Evolutionary conservation across 1,140 invertebrate species (phyloP), one percentile per base, ranked within the genome.

Genomic region (Drosophila punjabiensis): DNA sequence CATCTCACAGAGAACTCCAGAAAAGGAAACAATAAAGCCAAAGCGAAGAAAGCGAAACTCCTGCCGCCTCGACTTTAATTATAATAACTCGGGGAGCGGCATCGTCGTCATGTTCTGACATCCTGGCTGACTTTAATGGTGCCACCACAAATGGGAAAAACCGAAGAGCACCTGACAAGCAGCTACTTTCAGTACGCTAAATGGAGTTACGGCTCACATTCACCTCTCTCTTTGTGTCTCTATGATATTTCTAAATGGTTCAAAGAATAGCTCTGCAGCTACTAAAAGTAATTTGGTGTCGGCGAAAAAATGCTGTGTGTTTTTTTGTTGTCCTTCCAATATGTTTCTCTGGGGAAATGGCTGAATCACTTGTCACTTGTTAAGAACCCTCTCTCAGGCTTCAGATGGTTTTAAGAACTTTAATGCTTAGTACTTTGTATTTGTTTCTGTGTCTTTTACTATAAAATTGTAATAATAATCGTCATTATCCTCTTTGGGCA

Each of bases 21-120:
- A 78, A 67, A 79, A 79, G 59, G 65, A 79, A 78, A 70, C 76
- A 69, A 78, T 78, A 78, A 69, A 59, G 52, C 56, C 48, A 35
- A 53, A 41, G 56, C 58, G 35, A 37, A 32, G 56, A 78, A 78
- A 78, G 63, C 70, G 68, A 74, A 74, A 74, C 70, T 74, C 70
- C 70, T 61, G 16, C 24, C 39, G 41, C 48, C 74, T 56, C 45
- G 75, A 47, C 75, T 79, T 79, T 63, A 79, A 79, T 78, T 78
- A 77, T 77, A 53, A 68, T 77, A 77, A 61, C 64, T 68, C 32
- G 39, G 32, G 52, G 41, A 20, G 55, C 41, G 33, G 33, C 35
- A 16, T 13, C 47, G 48, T 30, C 68, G 32, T 71, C 65, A 35
- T 71, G 68, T 69, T 56, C 52, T 69, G 75, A 78, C 76, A 69